Evolutionary conservation across 2,113 vertebrate species (phyloP).

Genomic region (Peromyscus maniculatus): DNA sequence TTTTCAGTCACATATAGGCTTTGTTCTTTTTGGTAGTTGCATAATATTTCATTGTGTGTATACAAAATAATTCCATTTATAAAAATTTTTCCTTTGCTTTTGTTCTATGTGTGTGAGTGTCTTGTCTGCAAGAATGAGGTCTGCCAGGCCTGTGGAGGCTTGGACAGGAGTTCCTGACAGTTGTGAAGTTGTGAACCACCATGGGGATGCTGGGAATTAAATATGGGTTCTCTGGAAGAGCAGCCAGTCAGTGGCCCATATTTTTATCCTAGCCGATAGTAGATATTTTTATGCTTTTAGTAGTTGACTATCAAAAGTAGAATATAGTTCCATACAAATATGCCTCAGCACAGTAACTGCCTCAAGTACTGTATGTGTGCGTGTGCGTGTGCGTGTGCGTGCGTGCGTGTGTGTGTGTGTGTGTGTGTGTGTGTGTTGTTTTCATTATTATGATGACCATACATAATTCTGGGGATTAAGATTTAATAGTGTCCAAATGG

Average conservation of each 20-base stretch:
- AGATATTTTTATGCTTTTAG: background rate
- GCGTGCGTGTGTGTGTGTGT: background rate
- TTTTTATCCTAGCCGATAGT: background rate
- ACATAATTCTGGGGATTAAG: background rate
- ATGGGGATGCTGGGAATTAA: too few relatives aligned
- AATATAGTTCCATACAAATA: background rate
- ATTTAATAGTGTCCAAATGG: background rate
- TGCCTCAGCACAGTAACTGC: background rate
- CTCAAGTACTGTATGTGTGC: background rate
- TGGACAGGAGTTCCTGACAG: background rate
- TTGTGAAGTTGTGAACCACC: background rate
- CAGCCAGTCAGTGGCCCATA: too few relatives aligned
- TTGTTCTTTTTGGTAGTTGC: conserved; percentile 30
- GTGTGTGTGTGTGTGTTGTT: background rate
- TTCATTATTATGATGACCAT: background rate
- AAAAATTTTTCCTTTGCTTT: background rate
- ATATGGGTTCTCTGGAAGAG: background rate
- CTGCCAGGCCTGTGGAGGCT: background rate
- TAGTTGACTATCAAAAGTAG: background rate
- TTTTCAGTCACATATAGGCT: background rate
- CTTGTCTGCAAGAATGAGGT: background rate
- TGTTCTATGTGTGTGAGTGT: background rate
- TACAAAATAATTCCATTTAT: conserved; percentile 11
- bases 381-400: background rate
- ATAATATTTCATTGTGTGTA: background rate